Base-by-base conservation (phyloP, 2,113 vertebrate genomes). In the Gasterosteus nipponicus region DNA sequence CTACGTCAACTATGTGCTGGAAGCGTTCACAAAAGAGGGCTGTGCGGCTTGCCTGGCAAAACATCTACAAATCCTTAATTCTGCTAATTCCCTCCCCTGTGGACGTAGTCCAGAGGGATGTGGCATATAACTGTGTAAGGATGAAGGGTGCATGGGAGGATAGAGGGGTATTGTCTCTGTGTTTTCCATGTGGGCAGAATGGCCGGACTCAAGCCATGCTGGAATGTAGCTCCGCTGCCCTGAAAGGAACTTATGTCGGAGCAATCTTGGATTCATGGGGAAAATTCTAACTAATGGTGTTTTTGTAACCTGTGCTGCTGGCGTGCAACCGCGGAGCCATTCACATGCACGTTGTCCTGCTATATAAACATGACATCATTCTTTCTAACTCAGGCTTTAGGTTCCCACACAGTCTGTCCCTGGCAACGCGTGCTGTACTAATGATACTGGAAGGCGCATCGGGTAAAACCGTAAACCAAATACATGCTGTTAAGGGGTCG, bases 11-110 rank as follows among this genome's bases (percentile, higher is more conserved):
- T 84, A 47, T 72, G 54, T 76, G 86, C 74, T 93, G 91, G 86
- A 89, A 90, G 72, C 33, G 7, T 87, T 93, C 89, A 90, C 86
- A 82, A 87, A 89, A 90, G 81, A 76, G 75, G 65, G 46, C 77
- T 75, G 76, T 77, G 81, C 39, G 69, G 79, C 80, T 84, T 49
- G 54, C 80, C 86, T 92, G 83, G 86, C 86, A 87, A 66, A 61
- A 64, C 64, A 73, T 89, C 41, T 81, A 69, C 80, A 87, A 65
- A 81, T 80, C 75, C 71, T 61, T 84, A 83, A 92, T 87, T 87
- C 77, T 69, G 81, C 88, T 75, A 88, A 73, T 69, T 78, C 66
- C 69, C 57, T 62, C 63, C 73, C 68, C 42, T 80, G 76, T 41
- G 61, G 62, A 83, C 61, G 54, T 72, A 88, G 88, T 54, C 86